Evolutionary conservation across 2,113 vertebrate genomes (phyloP).

Genomic region (Asarcornis scutulata): DNA sequence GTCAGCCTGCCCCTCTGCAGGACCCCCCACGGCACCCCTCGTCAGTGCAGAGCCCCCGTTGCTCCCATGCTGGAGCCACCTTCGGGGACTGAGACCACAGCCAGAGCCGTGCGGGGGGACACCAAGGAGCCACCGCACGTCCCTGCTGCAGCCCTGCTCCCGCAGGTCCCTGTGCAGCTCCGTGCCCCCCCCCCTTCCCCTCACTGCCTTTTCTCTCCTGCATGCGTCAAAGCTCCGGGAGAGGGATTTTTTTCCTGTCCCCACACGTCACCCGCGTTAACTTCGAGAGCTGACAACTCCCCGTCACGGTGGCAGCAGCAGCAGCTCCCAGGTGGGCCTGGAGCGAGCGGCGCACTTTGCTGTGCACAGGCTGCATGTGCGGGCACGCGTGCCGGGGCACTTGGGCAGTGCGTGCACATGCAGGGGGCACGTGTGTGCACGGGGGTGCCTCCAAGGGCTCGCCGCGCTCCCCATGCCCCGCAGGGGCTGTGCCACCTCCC

Average conservation of each 20-base stretch:
- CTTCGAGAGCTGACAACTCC: constrained; percentile 32
- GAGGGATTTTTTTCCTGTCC: background rate
- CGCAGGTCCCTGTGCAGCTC: rapidly evolving
- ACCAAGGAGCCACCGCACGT: rapidly evolving
- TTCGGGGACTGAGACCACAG: rapidly evolving
- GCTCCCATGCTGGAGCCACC: rapidly evolving
- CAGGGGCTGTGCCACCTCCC: background rate
- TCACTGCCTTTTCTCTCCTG: background rate
- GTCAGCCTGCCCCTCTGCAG: too few species aligned
- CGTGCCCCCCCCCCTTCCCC: background rate
- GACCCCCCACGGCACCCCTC: background rate
- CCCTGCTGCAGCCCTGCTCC: background rate
- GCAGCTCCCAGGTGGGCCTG: constrained; percentile 56
- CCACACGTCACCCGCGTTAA: background rate
- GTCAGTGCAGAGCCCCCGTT: background rate
- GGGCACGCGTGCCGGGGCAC: background rate
- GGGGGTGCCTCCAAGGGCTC: background rate
- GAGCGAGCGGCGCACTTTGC: background rate
- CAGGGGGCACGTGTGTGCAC: background rate
- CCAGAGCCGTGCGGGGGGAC: background rate
- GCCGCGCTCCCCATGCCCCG: rapidly evolving
- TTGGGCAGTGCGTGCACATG: background rate
- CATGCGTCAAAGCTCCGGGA: background rate
- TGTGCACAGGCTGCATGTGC: background rate
- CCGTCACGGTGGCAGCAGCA: background rate